Evolutionary conservation across 2,113 vertebrate species (phyloP).

Genomic region (Oxygymnocypris stewartii): DNA sequence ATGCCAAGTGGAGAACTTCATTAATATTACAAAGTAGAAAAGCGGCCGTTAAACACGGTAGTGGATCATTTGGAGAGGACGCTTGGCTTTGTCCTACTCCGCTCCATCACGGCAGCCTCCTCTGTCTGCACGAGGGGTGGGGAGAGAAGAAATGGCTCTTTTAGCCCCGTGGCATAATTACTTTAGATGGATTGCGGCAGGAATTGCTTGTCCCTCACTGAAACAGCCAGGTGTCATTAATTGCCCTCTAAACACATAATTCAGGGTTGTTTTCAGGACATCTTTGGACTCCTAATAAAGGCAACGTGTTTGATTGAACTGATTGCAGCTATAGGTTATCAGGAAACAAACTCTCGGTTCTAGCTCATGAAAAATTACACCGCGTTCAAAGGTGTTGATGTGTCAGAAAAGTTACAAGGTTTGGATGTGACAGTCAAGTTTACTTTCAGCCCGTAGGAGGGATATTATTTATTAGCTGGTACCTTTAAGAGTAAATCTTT

Average conservation of each 20-base stretch:
- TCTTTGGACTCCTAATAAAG: constrained; percentile 71
- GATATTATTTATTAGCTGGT: constrained; percentile 11
- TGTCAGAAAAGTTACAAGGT: constrained; percentile 25
- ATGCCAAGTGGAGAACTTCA: constrained; percentile 51
- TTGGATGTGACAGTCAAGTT: background rate
- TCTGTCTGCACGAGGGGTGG: constrained; percentile 60
- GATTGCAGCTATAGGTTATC: constrained; percentile 67
- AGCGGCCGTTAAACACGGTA: constrained; percentile 61
- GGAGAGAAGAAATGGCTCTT: constrained; percentile 47
- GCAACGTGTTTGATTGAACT: constrained; percentile 63
- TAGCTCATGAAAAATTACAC: constrained; percentile 37
- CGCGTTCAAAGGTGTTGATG: constrained; percentile 23
- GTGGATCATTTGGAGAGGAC: constrained; percentile 69
- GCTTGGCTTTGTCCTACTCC: constrained; percentile 63
- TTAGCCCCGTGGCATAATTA: constrained; percentile 68
- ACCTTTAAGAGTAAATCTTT: constrained; percentile 6
- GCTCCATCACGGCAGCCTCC: constrained; percentile 65
- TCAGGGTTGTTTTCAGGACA: constrained; percentile 59
- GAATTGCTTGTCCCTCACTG: constrained; percentile 71
- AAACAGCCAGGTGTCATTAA: constrained; percentile 71
- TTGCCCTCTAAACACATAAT: constrained; percentile 68
- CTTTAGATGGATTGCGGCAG: constrained; percentile 72
- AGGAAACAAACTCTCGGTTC: constrained; percentile 51
- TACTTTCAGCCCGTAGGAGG: background rate
- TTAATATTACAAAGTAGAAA: constrained; percentile 61